phyloP scores from a whole-genome alignment of 2,113 vertebrate species.

The Amblyornis subalaris region DNA sequence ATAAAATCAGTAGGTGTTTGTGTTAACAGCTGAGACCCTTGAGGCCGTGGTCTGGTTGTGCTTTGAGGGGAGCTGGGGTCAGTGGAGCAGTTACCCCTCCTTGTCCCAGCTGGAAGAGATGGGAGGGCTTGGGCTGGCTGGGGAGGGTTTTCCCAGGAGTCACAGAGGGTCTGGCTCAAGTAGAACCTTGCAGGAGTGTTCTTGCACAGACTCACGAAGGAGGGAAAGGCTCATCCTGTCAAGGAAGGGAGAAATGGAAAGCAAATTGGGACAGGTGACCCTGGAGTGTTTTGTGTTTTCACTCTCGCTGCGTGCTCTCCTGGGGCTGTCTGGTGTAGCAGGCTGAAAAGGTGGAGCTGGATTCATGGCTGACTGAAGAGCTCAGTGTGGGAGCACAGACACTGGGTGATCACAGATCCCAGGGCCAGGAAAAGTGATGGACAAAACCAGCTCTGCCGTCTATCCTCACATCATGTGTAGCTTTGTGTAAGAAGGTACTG shows the following conservation, averaged over 20 bases:
- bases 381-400: background rate
- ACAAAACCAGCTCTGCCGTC: background rate
- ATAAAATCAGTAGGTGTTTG: background rate
- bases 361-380: background rate
- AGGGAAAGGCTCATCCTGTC: background rate
- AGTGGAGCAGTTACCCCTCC: background rate
- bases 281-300: background rate
- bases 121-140: background rate
- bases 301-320: background rate
- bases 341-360: background rate
- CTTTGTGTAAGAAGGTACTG: background rate
- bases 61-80: background rate
- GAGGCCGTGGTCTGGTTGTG: background rate
- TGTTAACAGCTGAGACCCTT: background rate
- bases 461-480: accelerated
- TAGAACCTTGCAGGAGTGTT: background rate
- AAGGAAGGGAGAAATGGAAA: background rate
- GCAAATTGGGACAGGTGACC: background rate
- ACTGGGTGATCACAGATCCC: background rate
- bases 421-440: background rate
- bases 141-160: background rate
- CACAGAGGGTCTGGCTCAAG: background rate
- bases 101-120: background rate
- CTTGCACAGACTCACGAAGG: background rate
- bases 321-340: background rate